A percentile compares a stretch with the other conserved stretches of the same genome.
Evolutionary conservation across 2,888 invertebrate species (phyloP).

Genomic region (Oscheius myriophilus): DNA sequence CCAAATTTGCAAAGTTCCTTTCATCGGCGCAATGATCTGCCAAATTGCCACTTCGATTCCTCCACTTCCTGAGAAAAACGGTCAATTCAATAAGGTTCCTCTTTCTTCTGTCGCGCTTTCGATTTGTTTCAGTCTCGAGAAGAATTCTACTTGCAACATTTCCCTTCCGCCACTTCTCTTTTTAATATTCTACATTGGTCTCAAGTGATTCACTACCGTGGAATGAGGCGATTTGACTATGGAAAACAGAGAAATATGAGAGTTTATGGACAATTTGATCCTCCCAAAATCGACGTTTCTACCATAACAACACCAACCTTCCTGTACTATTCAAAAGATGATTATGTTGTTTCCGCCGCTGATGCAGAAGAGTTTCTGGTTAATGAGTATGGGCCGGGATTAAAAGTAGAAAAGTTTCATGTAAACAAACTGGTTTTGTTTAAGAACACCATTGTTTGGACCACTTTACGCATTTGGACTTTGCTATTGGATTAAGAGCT

Average conservation of each 20-base stretch:
- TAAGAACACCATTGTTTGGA: slow-evolving; percentile 32
- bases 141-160: slow-evolving; percentile 1
- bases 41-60: neutral
- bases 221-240: slow-evolving; percentile 31
- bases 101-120: neutral
- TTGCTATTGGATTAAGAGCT: slow-evolving; percentile 38
- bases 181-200: slow-evolving; percentile 39
- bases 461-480: slow-evolving; percentile 41
- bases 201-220: slow-evolving; percentile 40
- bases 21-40: slow-evolving; percentile 18
- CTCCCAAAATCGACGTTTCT: slow-evolving; percentile 32
- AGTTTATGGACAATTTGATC: slow-evolving; percentile 5
- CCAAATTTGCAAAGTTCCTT: neutral
- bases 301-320: slow-evolving; percentile 37
- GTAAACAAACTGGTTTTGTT: neutral
- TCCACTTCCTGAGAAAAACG: slow-evolving; percentile 23
- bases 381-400: neutral
- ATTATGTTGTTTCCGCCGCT: neutral
- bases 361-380: neutral
- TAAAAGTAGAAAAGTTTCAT: neutral
- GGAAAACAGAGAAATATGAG: slow-evolving; percentile 17
- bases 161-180: slow-evolving; percentile 36
- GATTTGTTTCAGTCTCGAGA: slow-evolving; percentile 4
- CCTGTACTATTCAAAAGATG: slow-evolving; percentile 32
- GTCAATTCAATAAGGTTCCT: slow-evolving; percentile 35